Base-by-base conservation (phyloP, 2,797 vertebrate genomes). In the Microhierax caerulescens region DNA sequence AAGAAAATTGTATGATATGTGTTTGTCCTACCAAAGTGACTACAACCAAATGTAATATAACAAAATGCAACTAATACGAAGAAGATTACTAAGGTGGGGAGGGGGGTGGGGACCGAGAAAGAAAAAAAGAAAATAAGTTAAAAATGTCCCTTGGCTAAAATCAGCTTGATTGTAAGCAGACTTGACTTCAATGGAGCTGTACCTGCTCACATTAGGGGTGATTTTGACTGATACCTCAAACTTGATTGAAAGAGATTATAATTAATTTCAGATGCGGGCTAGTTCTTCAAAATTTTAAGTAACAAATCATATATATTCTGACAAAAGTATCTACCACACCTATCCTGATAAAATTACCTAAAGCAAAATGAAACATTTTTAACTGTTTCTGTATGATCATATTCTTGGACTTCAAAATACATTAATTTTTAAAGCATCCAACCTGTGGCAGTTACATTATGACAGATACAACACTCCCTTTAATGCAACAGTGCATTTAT, bases 121-220 rank as follows among this genome's bases (percentile, higher is more conserved):
- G 18, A 30, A 30, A 47, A 47, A 37, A 70, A 30, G 41, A 43
- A 43, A 43, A 43, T 43, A 9, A 43, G 43, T 34, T 41, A 73
- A 79, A 92, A 94, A 34, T 0, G 37, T 78, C 84, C 88, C 68
- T 94, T 96, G 81, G 72, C 75, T 93, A 89, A 95, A 95, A 90
- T 88, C 72, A 87, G 86, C 78, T 94, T 93, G 93, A 93, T 56
- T 80, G 61, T 96, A 93, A 96, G 69, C 95, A 95, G 95, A 85
- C 13, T 50, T 65, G 82, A 92, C 85, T 96, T 88, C 90, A 96
- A 4, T 81, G 53, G 88, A 91, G 64, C 19, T 78, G 86, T 85
- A 97, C 90, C 94, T 94, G 91, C 91, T 65, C 91, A 78, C 75
- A 75, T 75, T 19, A 86, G 73, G 73, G 70, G 53, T 45, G 86